Percentiles rank a stretch among this genome's conserved stretches.
These are phyloP conservation scores for Zootermopsis nevadensis DNA, from an alignment of 2,888 invertebrate species.

Conservation along the genomic window DNA sequence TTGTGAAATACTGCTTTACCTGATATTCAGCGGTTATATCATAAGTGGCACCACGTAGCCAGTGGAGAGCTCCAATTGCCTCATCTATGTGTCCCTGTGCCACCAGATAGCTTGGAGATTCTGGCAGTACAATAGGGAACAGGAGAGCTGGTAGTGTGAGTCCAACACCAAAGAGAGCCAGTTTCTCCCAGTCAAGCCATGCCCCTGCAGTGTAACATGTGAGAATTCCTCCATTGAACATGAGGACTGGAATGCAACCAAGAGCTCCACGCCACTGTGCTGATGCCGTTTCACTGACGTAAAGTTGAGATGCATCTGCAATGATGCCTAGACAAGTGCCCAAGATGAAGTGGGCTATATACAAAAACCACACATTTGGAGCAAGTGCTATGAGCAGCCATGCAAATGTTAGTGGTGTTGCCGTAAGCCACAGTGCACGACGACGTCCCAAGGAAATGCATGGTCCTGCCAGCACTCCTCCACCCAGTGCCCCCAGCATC, in stretches of 20 bases:
- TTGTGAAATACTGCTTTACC: conserved; percentile 20
- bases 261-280: conserved; percentile 51
- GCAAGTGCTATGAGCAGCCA: conserved; percentile 50
- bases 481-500: conserved; percentile 53
- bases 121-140: conserved; percentile 51
- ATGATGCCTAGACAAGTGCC: conserved; percentile 51
- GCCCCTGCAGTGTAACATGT: conserved; percentile 50
- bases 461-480: conserved; percentile 51
- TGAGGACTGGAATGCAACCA: conserved; percentile 53
- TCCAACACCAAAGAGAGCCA: conserved; percentile 51
- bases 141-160: conserved; percentile 51
- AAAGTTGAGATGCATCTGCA: conserved; percentile 50
- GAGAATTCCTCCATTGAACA: conserved; percentile 53
- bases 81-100: conserved; percentile 45
- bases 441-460: conserved; percentile 51
- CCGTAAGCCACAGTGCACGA: conserved; percentile 50
- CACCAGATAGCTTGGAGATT: conserved; percentile 52
- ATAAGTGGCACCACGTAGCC: conserved; percentile 50
- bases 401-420: conserved; percentile 47
- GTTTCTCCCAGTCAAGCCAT: conserved; percentile 51
- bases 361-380: conserved; percentile 46
- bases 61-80: conserved; percentile 48
- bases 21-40: conserved; percentile 52
- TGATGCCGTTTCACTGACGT: conserved; percentile 51
- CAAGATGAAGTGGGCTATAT: conserved; percentile 48